Evolutionary conservation across 2,888 invertebrate species (phyloP).

Genomic region (Crematogaster levior): DNA sequence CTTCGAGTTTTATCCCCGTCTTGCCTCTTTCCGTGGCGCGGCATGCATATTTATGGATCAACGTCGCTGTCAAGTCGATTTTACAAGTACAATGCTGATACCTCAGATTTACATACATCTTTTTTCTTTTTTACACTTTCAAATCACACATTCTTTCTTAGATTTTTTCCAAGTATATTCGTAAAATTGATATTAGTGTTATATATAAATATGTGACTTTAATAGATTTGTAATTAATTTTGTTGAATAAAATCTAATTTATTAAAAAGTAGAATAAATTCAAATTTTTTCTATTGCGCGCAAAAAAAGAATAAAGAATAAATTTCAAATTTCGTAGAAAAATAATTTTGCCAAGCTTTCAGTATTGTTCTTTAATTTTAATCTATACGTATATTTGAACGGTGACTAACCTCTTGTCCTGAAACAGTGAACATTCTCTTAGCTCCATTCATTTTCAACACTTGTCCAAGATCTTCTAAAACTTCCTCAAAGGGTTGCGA

Average conservation of each 20-base stretch:
- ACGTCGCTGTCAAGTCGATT: slow-evolving; percentile 84
- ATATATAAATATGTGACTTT: background rate
- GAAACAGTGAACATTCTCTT: slow-evolving; percentile 96
- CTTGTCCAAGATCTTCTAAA: slow-evolving; percentile 96
- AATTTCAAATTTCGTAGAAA: background rate
- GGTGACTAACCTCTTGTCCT: slow-evolving; percentile 92
- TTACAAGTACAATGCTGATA: slow-evolving; percentile 82
- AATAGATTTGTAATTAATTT: background rate
- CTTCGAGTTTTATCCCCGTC: slow-evolving; percentile 71
- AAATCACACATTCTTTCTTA: slow-evolving; percentile 61
- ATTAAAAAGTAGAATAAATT: background rate
- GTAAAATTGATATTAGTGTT: background rate
- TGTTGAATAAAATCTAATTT: background rate
- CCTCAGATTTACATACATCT: slow-evolving; percentile 81
- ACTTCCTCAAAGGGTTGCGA: slow-evolving; percentile 98
- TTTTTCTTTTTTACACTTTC: slow-evolving; percentile 72
- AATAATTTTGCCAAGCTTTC: background rate
- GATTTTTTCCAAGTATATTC: background rate
- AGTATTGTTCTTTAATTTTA: background rate
- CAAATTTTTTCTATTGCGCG: background rate
- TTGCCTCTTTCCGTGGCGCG: slow-evolving; percentile 58
- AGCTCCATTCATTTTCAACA: slow-evolving; percentile 96
- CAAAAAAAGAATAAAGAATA: background rate
- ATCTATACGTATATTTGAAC: background rate
- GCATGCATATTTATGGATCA: slow-evolving; percentile 83